A percentile compares a stretch with the other conserved stretches of the same genome.
Conservation (phyloP, 2,113 vertebrate species). For the Promerops cafer region DNA sequence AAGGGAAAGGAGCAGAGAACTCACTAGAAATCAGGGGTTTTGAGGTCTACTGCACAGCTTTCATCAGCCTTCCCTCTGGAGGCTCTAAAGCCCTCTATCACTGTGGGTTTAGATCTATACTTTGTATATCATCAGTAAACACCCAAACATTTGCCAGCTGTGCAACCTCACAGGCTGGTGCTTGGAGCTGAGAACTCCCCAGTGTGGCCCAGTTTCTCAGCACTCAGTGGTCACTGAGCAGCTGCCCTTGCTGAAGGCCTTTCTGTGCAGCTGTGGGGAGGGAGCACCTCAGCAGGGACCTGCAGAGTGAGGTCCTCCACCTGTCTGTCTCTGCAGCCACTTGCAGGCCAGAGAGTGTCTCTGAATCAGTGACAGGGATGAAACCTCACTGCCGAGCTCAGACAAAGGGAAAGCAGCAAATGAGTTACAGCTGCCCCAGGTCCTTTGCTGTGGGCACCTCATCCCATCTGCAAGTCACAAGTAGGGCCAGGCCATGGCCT, state of each 20-base stretch:
- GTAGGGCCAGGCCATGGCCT: not conserved
- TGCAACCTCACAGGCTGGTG: not conserved
- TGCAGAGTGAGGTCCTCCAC: not conserved
- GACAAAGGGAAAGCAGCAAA: not conserved
- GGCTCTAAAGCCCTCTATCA: not conserved
- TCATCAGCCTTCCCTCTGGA: not conserved
- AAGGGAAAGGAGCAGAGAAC: conserved; percentile 51
- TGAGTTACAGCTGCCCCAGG: not conserved
- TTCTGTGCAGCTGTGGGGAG: not conserved
- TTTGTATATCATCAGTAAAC: not conserved
- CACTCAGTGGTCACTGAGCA: not conserved
- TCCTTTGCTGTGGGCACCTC: accelerated
- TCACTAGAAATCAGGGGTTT: conserved; percentile 56
- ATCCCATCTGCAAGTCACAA: not conserved
- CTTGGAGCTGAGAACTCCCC: not conserved
- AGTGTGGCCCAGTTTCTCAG: not conserved
- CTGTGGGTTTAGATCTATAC: not conserved
- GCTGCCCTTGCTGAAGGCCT: not conserved
- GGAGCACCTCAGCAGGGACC: not conserved
- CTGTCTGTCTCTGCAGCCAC: not conserved
- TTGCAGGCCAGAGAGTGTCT: not conserved
- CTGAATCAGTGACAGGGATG: not conserved
- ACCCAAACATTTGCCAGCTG: not conserved
- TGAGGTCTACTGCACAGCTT: not conserved
- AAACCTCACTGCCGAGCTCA: not conserved